These are phyloP conservation scores for Porites lutea DNA, from an alignment of 64 coral and sea anemone species.

Conservation along the genomic window DNA sequence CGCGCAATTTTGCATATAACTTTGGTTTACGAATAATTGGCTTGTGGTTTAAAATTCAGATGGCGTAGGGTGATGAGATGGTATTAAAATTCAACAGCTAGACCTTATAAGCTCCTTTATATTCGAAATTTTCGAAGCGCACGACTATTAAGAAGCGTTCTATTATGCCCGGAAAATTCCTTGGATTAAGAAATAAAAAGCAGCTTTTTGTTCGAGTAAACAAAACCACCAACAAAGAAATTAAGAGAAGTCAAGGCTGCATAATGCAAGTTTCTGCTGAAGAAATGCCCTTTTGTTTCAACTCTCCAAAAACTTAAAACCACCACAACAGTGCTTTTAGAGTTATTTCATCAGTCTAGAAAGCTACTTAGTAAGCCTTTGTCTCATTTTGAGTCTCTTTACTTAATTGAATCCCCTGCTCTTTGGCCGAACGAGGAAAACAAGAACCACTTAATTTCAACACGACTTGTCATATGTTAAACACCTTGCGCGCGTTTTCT, in stretches of 20 bases:
- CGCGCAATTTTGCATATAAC: constrained; percentile 31
- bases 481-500: constrained; percentile 16
- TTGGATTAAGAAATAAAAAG: constrained; percentile 14
- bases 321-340: constrained; percentile 12
- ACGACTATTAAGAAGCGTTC: neutral
- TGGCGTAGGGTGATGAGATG: neutral
- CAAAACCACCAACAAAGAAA: constrained; percentile 22
- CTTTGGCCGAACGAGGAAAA: neutral
- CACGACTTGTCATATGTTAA: constrained; percentile 22
- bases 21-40: constrained; percentile 27
- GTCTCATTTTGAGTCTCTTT: constrained; percentile 2
- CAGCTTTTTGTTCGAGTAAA: constrained; percentile 13
- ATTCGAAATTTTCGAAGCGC: neutral
- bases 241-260: neutral
- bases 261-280: neutral
- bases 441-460: constrained; percentile 16
- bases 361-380: constrained; percentile 3
- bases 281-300: neutral
- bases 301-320: neutral
- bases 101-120: too few relatives aligned
- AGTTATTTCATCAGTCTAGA: constrained; percentile 5
- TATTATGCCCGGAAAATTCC: neutral
- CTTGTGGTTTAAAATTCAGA: constrained; percentile 23
- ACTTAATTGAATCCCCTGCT: constrained; percentile 30
- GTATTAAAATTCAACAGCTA: neutral